Base-by-base conservation (phyloP, 23 tunicate genomes). In the Ascidia mentula region DNA sequence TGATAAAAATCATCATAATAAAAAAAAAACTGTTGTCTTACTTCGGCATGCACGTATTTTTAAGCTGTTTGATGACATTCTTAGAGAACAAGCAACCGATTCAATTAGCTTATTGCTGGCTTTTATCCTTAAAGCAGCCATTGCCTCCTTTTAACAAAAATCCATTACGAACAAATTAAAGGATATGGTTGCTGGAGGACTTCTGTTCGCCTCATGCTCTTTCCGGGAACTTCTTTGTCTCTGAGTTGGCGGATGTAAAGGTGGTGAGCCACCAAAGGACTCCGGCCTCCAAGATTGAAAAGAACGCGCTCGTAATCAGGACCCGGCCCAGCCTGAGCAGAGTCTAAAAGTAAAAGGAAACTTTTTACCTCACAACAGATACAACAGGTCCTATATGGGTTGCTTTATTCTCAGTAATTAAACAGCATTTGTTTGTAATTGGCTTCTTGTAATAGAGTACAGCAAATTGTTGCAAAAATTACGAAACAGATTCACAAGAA, bases 241-340 rank as follows among this genome's bases (percentile, higher is more conserved):
- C 82, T 36, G 7, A 91, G 81, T 22, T 91, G 90, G 15, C 82
- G 82, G 81, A 91, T 77, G 77, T 91, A 82, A 28, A 91, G 91
- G 78, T 86, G 83, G 37, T 91, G 97, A 13, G 97, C 80, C 70
- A 91, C 91, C 12, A 91, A 84, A 15, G 97, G 97, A 53, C 91
- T 91, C 18, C 85, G 72, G 13, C 97, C 97, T 28, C 90, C 86
- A 6, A 82, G 31, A 46, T 91, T 91, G 84, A 91, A 91, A 40
- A 82, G 37, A 38, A 91, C 97, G 13, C 97, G 83, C 69, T 91
- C 91, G 40, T 81, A 80, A 60, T 90, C 96, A 15, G 96, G 96
- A 12, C 96, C 96, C 3, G 90, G 96, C 37, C 96, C 96, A 71
- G 87, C 84, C 4, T 77, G 89, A 20, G 96, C 96, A 6, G 96